Conservation (phyloP, 2,797 vertebrate species). For the Sebastes wilsoni region DNA sequence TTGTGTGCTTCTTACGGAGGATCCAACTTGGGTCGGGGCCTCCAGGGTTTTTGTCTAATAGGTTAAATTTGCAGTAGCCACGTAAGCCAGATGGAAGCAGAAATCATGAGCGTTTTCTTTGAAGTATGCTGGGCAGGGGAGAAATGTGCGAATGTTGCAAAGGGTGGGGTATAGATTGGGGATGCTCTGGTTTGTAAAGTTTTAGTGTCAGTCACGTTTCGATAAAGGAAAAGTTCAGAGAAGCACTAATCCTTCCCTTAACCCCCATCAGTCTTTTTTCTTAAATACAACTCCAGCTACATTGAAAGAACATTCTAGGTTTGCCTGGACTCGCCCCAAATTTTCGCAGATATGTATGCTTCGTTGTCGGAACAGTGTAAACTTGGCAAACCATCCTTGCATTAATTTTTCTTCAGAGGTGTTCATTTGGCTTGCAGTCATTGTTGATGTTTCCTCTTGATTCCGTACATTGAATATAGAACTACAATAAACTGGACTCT, state of each 20-base stretch:
- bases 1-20: slow-evolving; percentile 79
- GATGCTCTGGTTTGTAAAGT: slow-evolving; percentile 69
- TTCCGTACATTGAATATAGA: slow-evolving; percentile 76
- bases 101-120: slow-evolving; percentile 67
- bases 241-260: slow-evolving; percentile 63
- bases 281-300: slow-evolving; percentile 78
- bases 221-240: slow-evolving; percentile 65
- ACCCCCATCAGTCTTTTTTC: slow-evolving; percentile 65
- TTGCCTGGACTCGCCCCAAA: slow-evolving; percentile 72
- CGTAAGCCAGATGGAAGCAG: slow-evolving; percentile 76
- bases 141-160: slow-evolving; percentile 63
- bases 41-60: slow-evolving; percentile 66
- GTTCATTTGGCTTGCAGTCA: slow-evolving; percentile 80
- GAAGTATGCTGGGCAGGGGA: slow-evolving; percentile 57
- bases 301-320: slow-evolving; percentile 74
- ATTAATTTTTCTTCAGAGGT: slow-evolving; percentile 73
- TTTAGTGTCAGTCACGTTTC: slow-evolving; percentile 68
- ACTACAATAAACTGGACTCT: slow-evolving; percentile 82
- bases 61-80: slow-evolving; percentile 75
- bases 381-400: slow-evolving; percentile 79
- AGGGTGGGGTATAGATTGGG: slow-evolving; percentile 46
- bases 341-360: slow-evolving; percentile 77
- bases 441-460: slow-evolving; percentile 68
- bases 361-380: slow-evolving; percentile 78
- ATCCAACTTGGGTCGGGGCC: slow-evolving; percentile 67